Evolutionary conservation across 2,113 vertebrate genomes (phyloP), one percentile per base, ranked within the genome.

Genomic region (Pterocles burchelli): DNA sequence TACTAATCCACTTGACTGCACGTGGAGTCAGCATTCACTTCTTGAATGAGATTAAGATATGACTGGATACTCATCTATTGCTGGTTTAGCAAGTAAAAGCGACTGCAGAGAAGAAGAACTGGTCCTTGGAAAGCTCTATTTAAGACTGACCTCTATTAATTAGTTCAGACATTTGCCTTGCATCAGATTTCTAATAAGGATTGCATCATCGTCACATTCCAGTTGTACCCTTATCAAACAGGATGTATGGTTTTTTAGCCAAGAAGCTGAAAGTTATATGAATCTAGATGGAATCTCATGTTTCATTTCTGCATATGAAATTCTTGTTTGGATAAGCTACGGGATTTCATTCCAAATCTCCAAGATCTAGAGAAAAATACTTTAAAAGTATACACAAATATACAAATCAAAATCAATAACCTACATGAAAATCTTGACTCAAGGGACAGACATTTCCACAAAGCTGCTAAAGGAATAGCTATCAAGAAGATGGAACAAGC

Each of bases 1-100:
- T 85, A 93, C 85, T 80, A 93, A 95, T 89, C 74, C 77, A 95
- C 78, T 89, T 89, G 84, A 93, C 74, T 82, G 54, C 62, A 93
- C 88, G 62, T 61, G 74, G 74, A 49, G 82, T 93, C 90, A 91
- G 46, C 66, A 85, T 72, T 89, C 51, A 73, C 73, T 84, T 75
- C 67, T 88, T 63, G 57, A 95, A 78, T 36, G 79, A 86, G 90
- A 94, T 83, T 57, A 78, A 93, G 78, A 86, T 89, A 90, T 38
- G 72, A 77, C 90, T 93, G 83, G 79, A 89, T 96, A 48, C 11
- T 68, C 65, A 93, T 95, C 74, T 89, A 14, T 16, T 51, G 54
- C 9, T 84, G 68, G 41, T 7, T 63, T 46, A 88, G n/a, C 52
- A 81, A 88, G 46, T 45, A 45, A 66, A 76, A 84, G 75, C 16